Percentiles rank a stretch among this genome's conserved stretches.
Evolutionary conservation across 2,797 vertebrate genomes (phyloP).

Genomic region (Florisuga fusca): DNA sequence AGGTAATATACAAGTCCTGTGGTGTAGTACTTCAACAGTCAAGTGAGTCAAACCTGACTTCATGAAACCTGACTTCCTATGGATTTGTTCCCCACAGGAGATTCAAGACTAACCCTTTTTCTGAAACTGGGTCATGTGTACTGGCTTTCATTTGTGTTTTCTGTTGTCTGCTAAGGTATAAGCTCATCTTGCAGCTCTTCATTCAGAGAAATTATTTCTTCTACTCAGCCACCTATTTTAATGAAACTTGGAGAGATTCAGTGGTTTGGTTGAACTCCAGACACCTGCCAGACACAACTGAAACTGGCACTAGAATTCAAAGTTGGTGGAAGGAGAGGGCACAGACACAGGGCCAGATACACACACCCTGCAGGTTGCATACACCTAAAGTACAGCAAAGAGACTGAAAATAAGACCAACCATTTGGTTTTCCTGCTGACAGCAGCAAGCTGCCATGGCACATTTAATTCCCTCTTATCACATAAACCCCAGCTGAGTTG

Average conservation of each 20-base stretch:
- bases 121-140: background rate
- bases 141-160: background rate
- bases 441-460: background rate
- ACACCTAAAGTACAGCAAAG: background rate
- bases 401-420: background rate
- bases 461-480: background rate
- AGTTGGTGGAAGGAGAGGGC: background rate
- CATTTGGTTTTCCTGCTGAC: slow-evolving; percentile 5
- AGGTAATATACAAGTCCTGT: background rate
- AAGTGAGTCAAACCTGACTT: background rate
- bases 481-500: background rate
- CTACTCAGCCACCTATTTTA: background rate
- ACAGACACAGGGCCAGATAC: background rate
- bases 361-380: background rate
- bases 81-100: background rate
- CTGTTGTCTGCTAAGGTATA: background rate
- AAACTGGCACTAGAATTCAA: background rate
- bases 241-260: background rate
- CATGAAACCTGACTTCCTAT: background rate
- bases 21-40: background rate
- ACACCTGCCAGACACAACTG: background rate
- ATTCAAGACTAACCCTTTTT: background rate
- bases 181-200: background rate
- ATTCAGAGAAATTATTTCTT: background rate
- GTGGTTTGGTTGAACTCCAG: background rate